Percentiles rank a stretch among this genome's conserved stretches.
Evolutionary conservation across 2,113 vertebrate genomes (phyloP).

Genomic region (Ursus arctos): DNA sequence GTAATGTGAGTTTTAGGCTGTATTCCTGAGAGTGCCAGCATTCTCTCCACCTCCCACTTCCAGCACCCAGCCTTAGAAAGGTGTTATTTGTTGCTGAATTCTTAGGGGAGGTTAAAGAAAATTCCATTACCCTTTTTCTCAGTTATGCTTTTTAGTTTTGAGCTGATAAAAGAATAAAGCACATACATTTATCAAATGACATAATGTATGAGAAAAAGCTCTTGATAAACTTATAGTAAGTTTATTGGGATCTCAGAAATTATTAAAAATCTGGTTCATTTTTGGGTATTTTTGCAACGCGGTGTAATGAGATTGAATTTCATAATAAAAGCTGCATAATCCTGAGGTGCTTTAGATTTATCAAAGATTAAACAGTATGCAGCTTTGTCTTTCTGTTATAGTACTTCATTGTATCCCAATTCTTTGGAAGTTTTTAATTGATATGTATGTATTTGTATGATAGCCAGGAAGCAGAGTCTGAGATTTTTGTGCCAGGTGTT

Average conservation of each 20-base stretch:
- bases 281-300: constrained; percentile 36
- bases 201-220: neutral
- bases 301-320: neutral
- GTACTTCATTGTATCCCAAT: neutral
- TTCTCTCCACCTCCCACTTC: constrained; percentile 67
- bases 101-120: constrained; percentile 42
- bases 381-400: neutral
- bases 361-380: neutral
- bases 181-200: constrained; percentile 36
- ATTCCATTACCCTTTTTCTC: constrained; percentile 47
- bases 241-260: neutral
- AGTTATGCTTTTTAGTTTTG: constrained; percentile 4
- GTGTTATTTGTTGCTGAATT: constrained; percentile 30
- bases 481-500: neutral
- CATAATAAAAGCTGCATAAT: neutral
- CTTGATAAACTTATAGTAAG: neutral
- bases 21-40: neutral
- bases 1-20: neutral
- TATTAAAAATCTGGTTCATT: neutral
- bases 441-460: neutral
- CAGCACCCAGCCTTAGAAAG: neutral
- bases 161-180: constrained; percentile 41
- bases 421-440: constrained; percentile 22
- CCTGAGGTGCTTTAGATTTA: neutral
- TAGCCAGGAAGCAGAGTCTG: neutral